phyloP scores from a whole-genome alignment of 2,797 vertebrate genomes.

The Periparus ater region DNA sequence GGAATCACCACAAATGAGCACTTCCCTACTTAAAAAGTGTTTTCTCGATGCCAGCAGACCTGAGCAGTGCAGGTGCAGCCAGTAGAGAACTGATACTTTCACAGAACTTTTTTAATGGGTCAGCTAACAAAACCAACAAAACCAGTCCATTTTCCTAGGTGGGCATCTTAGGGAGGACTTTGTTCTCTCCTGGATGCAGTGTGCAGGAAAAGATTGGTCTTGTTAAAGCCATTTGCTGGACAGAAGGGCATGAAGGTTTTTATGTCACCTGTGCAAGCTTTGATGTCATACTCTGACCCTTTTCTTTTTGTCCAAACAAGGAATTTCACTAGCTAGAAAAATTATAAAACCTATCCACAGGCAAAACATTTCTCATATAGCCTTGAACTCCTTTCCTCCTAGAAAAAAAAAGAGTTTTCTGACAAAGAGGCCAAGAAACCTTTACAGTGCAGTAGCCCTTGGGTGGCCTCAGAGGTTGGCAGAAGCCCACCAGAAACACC shows the following conservation, averaged over 20 bases:
- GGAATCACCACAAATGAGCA: not conserved
- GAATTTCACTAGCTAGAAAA: not conserved
- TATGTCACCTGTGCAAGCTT: not conserved
- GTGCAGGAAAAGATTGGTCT: not conserved
- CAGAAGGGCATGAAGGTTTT: not conserved
- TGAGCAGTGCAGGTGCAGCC: not conserved
- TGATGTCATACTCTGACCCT: rapidly evolving
- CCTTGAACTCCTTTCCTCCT: not conserved
- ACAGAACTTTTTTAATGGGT: not conserved
- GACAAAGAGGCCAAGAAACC: not conserved
- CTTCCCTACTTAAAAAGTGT: not conserved
- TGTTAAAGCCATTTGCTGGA: not conserved
- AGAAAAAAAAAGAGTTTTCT: not conserved
- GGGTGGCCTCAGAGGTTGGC: not conserved
- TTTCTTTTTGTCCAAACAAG: not conserved
- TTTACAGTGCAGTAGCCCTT: not conserved
- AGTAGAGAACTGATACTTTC: not conserved
- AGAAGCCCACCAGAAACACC: not conserved
- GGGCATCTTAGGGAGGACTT: not conserved
- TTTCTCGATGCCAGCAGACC: not conserved
- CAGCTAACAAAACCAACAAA: not conserved
- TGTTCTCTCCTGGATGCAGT: not conserved
- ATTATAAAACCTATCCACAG: not conserved
- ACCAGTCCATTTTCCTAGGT: not conserved
- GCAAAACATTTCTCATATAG: not conserved